phyloP scores from a whole-genome alignment of 2,113 vertebrate genomes.

The Ictidomys tridecemlineatus region DNA sequence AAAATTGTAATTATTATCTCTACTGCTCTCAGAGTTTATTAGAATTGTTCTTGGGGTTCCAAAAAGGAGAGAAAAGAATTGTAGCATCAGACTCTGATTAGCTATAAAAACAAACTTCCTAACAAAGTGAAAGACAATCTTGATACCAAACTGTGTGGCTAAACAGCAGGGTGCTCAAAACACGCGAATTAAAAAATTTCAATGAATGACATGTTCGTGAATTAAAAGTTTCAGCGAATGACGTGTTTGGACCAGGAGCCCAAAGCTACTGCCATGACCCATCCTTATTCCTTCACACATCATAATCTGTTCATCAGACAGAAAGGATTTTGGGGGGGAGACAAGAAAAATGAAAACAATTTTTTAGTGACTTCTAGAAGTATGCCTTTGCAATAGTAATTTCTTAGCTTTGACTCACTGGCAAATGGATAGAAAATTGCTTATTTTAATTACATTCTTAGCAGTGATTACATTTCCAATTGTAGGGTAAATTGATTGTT shows the following conservation, averaged over 20 bases:
- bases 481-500: background rate
- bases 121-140: background rate
- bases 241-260: rapidly evolving
- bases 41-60: background rate
- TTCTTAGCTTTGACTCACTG: background rate
- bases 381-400: background rate
- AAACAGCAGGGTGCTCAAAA: background rate
- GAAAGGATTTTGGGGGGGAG: background rate
- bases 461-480: background rate
- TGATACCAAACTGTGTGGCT: background rate
- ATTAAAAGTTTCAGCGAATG: background rate
- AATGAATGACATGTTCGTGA: background rate
- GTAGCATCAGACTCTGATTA: background rate
- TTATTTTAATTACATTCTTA: constrained; percentile 45
- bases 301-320: background rate
- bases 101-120: background rate
- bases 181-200: background rate
- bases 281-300: background rate
- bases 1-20: background rate
- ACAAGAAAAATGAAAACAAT: background rate
- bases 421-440: constrained; percentile 2
- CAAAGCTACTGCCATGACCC: background rate
- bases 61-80: background rate
- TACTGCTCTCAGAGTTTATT: background rate
- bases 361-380: background rate